Evolutionary conservation across 2,888 invertebrate species (phyloP).

Genomic region (Eupithecia vulgata): DNA sequence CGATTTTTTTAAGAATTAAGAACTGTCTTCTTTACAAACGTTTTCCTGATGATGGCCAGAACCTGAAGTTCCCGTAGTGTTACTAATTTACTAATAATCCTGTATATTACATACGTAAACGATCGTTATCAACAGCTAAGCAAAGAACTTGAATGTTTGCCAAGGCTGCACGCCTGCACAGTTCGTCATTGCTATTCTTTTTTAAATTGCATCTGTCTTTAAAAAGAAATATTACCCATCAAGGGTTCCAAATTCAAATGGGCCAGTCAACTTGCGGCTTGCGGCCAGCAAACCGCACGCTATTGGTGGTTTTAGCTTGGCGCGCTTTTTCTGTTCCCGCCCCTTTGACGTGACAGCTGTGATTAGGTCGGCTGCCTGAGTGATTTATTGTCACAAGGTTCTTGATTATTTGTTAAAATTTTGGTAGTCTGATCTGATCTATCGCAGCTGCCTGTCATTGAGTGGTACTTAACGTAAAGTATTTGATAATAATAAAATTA

Average conservation of each 20-base stretch:
- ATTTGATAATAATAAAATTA: neutral
- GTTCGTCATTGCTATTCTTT: conserved; percentile 16
- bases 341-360: conserved; percentile 78
- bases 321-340: conserved; percentile 81
- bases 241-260: conserved; percentile 78
- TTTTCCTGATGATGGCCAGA: no score
- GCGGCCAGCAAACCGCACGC: conserved; percentile 60
- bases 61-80: no score
- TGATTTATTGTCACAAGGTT: conserved; percentile 75
- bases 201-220: conserved; percentile 47
- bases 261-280: conserved; percentile 69
- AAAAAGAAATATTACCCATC: conserved; percentile 62
- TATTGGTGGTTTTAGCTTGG: conserved; percentile 79
- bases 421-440: conserved; percentile 74
- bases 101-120: no score
- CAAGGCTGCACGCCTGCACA: neutral
- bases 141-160: neutral
- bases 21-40: no score
- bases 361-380: conserved; percentile 75
- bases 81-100: no score
- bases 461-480: neutral
- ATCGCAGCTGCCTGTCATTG: conserved; percentile 55
- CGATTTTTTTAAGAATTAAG: no score
- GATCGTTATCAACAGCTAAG: no score
- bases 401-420: conserved; percentile 59